phyloP scores from a whole-genome alignment of 1,140 invertebrate genomes.

The Tetramorium parvispinum region DNA sequence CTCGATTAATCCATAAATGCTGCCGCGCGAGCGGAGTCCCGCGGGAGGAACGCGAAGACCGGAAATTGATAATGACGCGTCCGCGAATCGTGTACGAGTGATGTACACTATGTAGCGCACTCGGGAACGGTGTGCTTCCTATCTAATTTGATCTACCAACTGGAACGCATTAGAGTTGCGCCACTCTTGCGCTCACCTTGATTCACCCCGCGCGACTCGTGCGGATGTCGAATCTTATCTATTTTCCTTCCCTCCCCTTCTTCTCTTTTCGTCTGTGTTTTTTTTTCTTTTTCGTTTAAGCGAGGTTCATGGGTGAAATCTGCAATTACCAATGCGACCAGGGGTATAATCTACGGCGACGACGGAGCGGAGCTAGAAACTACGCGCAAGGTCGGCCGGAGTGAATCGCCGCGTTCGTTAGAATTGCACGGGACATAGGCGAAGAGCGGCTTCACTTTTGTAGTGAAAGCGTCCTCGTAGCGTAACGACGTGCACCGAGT shows the following conservation, averaged over 20 bases:
- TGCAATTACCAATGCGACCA: slow-evolving; percentile 36
- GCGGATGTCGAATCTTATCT: background rate
- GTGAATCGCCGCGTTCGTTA: slow-evolving; percentile 40
- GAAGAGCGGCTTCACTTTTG: background rate
- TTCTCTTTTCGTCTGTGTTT: background rate
- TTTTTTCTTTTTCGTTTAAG: background rate
- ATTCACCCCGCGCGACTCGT: slow-evolving; percentile 7
- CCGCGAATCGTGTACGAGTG: slow-evolving; percentile 40
- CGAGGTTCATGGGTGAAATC: slow-evolving; percentile 34
- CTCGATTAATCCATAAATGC: slow-evolving; percentile 57
- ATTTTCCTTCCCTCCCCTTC: background rate
- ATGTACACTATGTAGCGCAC: slow-evolving; percentile 6
- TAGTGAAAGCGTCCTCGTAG: slow-evolving; percentile 37
- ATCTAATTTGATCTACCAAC: slow-evolving; percentile 21
- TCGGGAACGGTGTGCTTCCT: slow-evolving; percentile 18
- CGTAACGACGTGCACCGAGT: background rate
- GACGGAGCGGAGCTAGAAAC: slow-evolving; percentile 41
- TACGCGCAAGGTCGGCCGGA: slow-evolving; percentile 32
- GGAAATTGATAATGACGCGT: slow-evolving; percentile 58
- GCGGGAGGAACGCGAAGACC: slow-evolving; percentile 14
- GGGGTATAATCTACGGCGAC: slow-evolving; percentile 36
- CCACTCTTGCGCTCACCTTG: slow-evolving; percentile 11
- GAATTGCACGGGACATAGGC: slow-evolving; percentile 14
- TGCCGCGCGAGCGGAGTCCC: slow-evolving; percentile 21
- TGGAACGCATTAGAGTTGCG: slow-evolving; percentile 39